A percentile compares a stretch with the other conserved stretches of the same genome.
These are phyloP conservation scores for Lysandra coridon DNA, from an alignment of 2,888 invertebrate genomes.

Conservation along the genomic window DNA sequence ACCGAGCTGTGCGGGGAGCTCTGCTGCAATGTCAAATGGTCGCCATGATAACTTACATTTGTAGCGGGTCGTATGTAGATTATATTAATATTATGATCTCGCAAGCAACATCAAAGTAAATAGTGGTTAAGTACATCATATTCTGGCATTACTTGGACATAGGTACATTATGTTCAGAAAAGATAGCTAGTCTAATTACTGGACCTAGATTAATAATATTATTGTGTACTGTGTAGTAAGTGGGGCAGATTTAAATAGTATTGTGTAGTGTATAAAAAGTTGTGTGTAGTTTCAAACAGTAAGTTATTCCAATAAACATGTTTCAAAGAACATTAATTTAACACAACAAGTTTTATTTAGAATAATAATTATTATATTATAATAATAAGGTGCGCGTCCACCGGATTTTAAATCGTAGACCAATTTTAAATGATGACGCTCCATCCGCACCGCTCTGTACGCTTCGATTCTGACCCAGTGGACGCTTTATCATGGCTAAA, in stretches of 20 bases:
- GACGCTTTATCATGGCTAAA: no score
- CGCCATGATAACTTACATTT: neutral
- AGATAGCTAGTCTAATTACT: neutral
- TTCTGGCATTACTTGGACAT: neutral
- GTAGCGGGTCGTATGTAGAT: neutral
- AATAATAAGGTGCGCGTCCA: no score
- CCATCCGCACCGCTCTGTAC: no score
- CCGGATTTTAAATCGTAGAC: no score
- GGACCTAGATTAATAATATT: neutral
- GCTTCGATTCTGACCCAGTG: no score
- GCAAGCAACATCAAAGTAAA: neutral
- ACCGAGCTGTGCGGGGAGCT: conserved; percentile 77
- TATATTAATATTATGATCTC: neutral
- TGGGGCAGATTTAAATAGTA: neutral
- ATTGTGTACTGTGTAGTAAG: neutral
- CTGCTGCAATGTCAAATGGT: conserved; percentile 46
- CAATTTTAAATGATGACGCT: no score
- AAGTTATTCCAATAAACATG: no score
- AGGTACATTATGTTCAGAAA: neutral
- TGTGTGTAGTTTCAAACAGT: no score
- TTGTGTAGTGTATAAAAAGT: no score
- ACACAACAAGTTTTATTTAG: no score
- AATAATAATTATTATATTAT: no score
- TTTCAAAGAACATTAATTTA: no score
- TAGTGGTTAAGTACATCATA: neutral